Percentiles rank a stretch among this genome's conserved stretches.
phyloP scores from a whole-genome alignment of 2,888 invertebrate species.

The Nezara viridula region DNA sequence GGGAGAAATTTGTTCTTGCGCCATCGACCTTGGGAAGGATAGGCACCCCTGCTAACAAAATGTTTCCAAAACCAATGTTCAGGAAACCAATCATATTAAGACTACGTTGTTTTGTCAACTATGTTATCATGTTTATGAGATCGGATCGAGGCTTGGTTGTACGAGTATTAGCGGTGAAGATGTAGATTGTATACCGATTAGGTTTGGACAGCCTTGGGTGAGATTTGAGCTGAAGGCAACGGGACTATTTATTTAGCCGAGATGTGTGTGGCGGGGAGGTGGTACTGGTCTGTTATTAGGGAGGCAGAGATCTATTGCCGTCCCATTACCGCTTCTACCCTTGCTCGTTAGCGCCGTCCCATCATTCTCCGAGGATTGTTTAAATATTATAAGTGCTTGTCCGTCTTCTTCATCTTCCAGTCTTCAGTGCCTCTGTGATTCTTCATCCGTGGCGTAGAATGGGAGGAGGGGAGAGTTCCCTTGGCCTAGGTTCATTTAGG shows the following conservation, averaged over 20 bases:
- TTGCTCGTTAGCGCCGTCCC: constrained; percentile 4
- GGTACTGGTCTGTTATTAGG: constrained; percentile 11
- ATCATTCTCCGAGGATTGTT: not conserved
- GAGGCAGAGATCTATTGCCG: not conserved
- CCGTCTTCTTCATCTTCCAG: constrained; percentile 2
- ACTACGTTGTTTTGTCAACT: too few relatives aligned
- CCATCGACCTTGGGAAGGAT: too few relatives aligned
- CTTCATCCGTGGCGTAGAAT: not conserved
- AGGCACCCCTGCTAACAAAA: too few relatives aligned
- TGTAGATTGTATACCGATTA: not conserved
- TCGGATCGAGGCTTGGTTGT: too few relatives aligned
- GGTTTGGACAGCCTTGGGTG: not conserved
- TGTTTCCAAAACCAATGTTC: too few relatives aligned
- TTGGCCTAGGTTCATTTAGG: not conserved
- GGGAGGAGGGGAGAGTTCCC: not conserved
- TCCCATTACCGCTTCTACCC: constrained; percentile 6
- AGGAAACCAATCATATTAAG: too few relatives aligned
- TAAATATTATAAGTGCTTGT: constrained; percentile 28
- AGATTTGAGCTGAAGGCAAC: not conserved
- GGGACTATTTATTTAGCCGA: constrained; percentile 31
- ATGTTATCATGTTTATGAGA: too few relatives aligned
- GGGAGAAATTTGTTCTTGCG: too few relatives aligned
- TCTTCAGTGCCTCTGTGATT: not conserved
- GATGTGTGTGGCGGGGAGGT: not conserved
- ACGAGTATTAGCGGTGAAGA: not conserved